Conservation (phyloP, 2,797 vertebrate genomes). For the Epinephelus malabaricus region DNA sequence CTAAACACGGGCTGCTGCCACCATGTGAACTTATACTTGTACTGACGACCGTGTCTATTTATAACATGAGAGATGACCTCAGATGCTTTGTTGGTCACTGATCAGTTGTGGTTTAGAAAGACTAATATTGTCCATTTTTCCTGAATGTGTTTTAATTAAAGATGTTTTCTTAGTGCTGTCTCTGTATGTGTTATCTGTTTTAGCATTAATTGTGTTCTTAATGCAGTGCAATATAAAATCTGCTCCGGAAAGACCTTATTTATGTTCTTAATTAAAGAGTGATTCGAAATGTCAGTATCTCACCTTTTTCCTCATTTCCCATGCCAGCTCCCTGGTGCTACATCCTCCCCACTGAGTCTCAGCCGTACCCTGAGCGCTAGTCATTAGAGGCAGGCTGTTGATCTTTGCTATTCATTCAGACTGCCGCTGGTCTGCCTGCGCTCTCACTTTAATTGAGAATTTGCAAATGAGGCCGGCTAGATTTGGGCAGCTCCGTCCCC, state of each 20-base stretch:
- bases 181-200: not conserved
- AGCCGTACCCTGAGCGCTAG: slow-evolving; percentile 46
- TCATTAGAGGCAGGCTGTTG: slow-evolving; percentile 79
- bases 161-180: not conserved
- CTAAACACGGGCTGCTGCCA: slow-evolving; percentile 74
- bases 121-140: not conserved
- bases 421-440: slow-evolving; percentile 63
- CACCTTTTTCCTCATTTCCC: slow-evolving; percentile 68
- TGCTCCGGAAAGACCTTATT: not conserved
- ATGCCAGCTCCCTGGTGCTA: slow-evolving; percentile 45
- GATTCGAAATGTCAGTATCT: slow-evolving; percentile 55
- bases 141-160: not conserved
- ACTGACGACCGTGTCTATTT: slow-evolving; percentile 74
- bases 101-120: slow-evolving; percentile 17
- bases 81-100: slow-evolving; percentile 25
- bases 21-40: slow-evolving; percentile 71
- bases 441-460: slow-evolving; percentile 77
- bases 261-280: slow-evolving; percentile 53
- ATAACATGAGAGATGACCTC: slow-evolving; percentile 62
- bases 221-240: slow-evolving; percentile 10
- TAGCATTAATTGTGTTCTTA: not conserved
- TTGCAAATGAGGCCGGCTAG: slow-evolving; percentile 77
- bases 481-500: slow-evolving; percentile 40
- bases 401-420: slow-evolving; percentile 77
- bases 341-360: slow-evolving; percentile 56